Conservation (phyloP, 2,888 invertebrate species). For the Harpalus rufipes region DNA sequence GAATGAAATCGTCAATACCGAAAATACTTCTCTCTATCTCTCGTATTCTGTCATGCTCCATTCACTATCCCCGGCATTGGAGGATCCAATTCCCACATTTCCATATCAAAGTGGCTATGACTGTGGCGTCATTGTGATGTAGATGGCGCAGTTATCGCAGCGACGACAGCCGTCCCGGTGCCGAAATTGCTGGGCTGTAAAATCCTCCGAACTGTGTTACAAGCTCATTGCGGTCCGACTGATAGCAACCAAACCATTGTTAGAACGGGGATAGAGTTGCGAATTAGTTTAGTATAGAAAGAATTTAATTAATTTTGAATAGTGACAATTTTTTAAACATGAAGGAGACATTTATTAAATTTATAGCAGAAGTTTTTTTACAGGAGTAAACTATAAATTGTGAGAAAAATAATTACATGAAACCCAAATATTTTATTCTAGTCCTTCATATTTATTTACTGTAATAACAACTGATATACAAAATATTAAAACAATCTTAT, state of each 20-base stretch:
- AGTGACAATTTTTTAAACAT: too few relatives aligned
- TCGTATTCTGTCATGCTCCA: not conserved
- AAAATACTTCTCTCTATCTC: not conserved
- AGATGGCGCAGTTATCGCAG: constrained; percentile 53
- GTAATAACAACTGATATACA: too few relatives aligned
- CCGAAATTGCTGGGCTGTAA: constrained; percentile 11
- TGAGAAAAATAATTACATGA: too few relatives aligned
- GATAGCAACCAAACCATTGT: constrained; percentile 28
- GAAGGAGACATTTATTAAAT: too few relatives aligned
- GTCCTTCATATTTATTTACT: too few relatives aligned
- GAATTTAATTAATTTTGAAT: too few relatives aligned
- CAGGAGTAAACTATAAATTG: too few relatives aligned
- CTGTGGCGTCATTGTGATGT: constrained; percentile 27
- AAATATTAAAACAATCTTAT: too few relatives aligned
- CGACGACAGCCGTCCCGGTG: constrained; percentile 21
- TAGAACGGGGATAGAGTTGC: too few relatives aligned
- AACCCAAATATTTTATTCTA: too few relatives aligned
- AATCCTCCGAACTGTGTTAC: constrained; percentile 11
- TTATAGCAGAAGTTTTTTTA: too few relatives aligned
- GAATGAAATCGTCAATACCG: not conserved
- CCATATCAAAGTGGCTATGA: constrained; percentile 44
- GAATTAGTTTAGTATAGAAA: too few relatives aligned
- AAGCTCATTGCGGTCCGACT: constrained; percentile 7
- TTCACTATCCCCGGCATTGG: not conserved
- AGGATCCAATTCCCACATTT: constrained; percentile 31